Percentiles rank a stretch among this genome's conserved stretches.
These are phyloP conservation scores for Drosophila lutescens DNA, from an alignment of 2,888 invertebrate genomes.

Conservation along the genomic window DNA sequence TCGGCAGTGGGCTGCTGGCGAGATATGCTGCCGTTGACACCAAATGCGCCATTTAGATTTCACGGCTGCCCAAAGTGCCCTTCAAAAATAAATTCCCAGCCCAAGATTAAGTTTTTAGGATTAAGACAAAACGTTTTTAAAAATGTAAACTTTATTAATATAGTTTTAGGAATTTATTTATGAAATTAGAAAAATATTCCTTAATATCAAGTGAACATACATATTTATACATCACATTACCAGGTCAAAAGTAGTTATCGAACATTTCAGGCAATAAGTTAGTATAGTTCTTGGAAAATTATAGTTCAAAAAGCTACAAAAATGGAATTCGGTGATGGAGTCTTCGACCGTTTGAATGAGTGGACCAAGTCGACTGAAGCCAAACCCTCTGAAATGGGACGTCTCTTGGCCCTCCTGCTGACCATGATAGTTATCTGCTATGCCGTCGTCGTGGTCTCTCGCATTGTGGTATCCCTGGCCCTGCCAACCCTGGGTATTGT, in stretches of 20 bases:
- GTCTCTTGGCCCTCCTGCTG: constrained; percentile 7
- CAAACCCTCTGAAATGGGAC: constrained; percentile 12
- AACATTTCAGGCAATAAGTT: background rate
- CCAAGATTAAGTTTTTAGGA: no score
- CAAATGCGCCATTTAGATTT: constrained; percentile 47
- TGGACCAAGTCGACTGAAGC: constrained; percentile 3
- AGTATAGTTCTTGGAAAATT: background rate
- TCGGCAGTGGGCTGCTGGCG: constrained; percentile 13
- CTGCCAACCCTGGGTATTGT: constrained; percentile 6
- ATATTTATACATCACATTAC: background rate
- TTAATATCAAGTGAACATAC: no score
- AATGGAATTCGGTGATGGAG: background rate
- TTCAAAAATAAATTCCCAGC: background rate
- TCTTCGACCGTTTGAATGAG: constrained; percentile 4
- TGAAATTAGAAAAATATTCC: no score
- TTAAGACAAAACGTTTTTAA: no score
- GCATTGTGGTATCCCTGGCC: constrained; percentile 19
- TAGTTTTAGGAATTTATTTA: no score
- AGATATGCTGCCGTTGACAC: constrained; percentile 39
- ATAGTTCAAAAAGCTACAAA: background rate
- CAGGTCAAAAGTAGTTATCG: background rate
- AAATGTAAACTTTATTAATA: no score
- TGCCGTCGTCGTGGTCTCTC: constrained; percentile 16
- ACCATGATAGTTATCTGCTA: constrained; percentile 9
- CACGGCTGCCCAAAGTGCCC: constrained; percentile 4